Evolutionary conservation across 2,113 vertebrate genomes (phyloP).

Genomic region (Falco punctatus): DNA sequence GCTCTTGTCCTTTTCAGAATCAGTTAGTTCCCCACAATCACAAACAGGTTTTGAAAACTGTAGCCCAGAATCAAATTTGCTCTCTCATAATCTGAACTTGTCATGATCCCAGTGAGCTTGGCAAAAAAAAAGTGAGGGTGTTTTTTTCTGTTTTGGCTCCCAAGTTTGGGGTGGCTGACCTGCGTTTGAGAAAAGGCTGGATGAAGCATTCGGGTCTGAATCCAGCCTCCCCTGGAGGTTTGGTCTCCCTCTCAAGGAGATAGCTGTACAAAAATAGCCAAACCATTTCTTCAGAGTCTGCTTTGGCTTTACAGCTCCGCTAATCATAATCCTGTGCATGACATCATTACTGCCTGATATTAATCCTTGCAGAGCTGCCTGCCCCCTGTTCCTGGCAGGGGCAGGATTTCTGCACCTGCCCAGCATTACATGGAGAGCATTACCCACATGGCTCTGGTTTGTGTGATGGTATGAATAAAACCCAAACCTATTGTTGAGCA

Average conservation of each 20-base stretch:
- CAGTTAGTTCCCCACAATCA: neutral
- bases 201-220: neutral
- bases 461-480: neutral
- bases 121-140: neutral
- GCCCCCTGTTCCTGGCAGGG: neutral
- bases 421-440: accelerated
- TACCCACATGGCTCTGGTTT: neutral
- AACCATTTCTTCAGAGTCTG: neutral
- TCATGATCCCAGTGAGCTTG: neutral
- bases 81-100: neutral
- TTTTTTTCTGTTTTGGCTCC: neutral
- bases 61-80: neutral
- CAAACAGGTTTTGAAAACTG: neutral
- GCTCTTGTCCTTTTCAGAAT: neutral
- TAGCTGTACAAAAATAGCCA: neutral
- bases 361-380: neutral
- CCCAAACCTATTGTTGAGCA: neutral
- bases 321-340: neutral
- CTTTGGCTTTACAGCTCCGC: neutral
- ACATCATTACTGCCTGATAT: neutral
- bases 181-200: neutral
- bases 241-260: neutral
- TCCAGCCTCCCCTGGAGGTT: neutral
- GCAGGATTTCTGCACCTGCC: neutral
- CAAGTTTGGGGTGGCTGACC: neutral